Conservation (phyloP, 2,797 vertebrate species). For the Chelon auratus region DNA sequence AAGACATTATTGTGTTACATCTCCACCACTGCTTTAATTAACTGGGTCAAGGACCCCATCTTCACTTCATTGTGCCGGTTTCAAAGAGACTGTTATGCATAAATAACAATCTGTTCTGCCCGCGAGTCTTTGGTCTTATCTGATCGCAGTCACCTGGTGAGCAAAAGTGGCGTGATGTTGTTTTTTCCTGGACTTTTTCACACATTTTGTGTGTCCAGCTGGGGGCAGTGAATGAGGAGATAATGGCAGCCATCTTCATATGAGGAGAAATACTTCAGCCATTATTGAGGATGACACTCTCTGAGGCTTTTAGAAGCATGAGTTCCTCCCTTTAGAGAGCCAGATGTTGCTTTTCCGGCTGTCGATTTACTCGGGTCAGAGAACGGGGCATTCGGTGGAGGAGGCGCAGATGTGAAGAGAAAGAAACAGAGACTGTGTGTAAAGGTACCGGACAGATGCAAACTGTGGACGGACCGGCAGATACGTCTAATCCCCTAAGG, state of each 20-base stretch:
- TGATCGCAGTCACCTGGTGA: slow-evolving; percentile 48
- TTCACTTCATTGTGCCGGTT: slow-evolving; percentile 54
- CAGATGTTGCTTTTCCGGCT: slow-evolving; percentile 56
- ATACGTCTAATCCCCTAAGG: slow-evolving; percentile 41
- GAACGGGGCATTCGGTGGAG: slow-evolving; percentile 5
- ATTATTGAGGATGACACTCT: slow-evolving; percentile 38
- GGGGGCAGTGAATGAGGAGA: slow-evolving; percentile 23
- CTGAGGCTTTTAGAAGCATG: slow-evolving; percentile 32
- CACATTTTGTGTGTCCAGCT: slow-evolving; percentile 31
- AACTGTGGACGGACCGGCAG: slow-evolving; percentile 30
- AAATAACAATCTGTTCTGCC: slow-evolving; percentile 64
- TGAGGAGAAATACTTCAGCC: slow-evolving; percentile 14
- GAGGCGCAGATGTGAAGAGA: slow-evolving; percentile 21
- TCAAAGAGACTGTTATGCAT: slow-evolving; percentile 59
- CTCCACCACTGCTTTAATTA: slow-evolving; percentile 72
- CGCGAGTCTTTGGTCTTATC: slow-evolving; percentile 39
- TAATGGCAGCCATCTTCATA: slow-evolving; percentile 23
- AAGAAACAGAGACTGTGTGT: slow-evolving; percentile 17
- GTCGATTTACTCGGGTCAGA: slow-evolving; percentile 23
- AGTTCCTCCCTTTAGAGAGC: slow-evolving; percentile 50
- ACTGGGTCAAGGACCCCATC: slow-evolving; percentile 82
- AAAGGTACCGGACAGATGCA: slow-evolving; percentile 35
- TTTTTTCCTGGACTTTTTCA: background rate
- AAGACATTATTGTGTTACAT: slow-evolving; percentile 75
- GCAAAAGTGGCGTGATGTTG: background rate